A percentile compares a stretch with the other conserved stretches of the same genome.
These are phyloP conservation scores for Tringa solitaria DNA, from an alignment of 2,113 vertebrate genomes.

Conservation along the genomic window DNA sequence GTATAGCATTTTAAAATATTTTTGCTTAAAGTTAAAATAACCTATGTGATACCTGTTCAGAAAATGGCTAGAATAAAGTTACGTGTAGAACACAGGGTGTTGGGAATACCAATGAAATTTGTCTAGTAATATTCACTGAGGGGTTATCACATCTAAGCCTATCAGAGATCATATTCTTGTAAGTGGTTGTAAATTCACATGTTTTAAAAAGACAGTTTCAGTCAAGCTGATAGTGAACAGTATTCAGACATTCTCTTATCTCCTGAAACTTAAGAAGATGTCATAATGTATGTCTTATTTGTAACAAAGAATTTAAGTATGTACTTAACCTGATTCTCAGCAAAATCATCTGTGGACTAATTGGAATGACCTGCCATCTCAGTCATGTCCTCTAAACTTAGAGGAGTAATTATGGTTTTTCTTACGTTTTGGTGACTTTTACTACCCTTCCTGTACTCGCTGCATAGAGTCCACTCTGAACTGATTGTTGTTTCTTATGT, in stretches of 20 bases:
- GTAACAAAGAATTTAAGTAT: neutral
- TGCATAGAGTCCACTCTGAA: neutral
- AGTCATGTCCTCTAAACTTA: neutral
- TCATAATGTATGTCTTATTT: neutral
- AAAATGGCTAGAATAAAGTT: neutral
- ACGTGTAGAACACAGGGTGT: neutral
- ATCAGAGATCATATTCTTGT: neutral
- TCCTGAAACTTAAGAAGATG: neutral
- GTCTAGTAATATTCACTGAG: neutral
- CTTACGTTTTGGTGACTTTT: neutral
- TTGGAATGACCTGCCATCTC: neutral
- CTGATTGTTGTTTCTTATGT: neutral
- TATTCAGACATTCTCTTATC: neutral
- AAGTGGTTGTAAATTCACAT: neutral
- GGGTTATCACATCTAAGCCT: neutral
- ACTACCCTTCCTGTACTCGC: fast-evolving
- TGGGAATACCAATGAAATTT: neutral
- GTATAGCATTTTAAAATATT: neutral
- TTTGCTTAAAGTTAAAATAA: neutral
- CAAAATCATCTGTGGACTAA: neutral
- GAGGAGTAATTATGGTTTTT: neutral
- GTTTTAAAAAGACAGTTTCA: neutral
- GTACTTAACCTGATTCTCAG: neutral
- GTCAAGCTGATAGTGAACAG: neutral
- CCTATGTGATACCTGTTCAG: neutral